phyloP scores from a whole-genome alignment of 2,797 vertebrate genomes.

The Macroramphosus scolopax region DNA sequence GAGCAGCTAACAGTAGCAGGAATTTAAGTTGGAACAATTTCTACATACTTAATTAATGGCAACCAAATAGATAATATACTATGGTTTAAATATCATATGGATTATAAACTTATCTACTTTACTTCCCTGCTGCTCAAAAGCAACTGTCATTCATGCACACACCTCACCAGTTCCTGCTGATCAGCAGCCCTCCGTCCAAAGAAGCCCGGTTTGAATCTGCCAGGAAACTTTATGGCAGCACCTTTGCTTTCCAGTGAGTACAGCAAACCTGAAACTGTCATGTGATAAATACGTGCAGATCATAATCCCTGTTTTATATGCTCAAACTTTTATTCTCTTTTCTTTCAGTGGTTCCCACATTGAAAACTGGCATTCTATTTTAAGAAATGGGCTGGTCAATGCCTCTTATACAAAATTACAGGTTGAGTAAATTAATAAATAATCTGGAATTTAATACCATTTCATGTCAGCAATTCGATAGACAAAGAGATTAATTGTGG shows the following conservation, averaged over 20 bases:
- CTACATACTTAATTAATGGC: too few species aligned
- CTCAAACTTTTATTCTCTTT: neutral
- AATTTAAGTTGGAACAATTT: too few species aligned
- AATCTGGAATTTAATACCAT: neutral
- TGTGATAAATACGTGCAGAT: neutral
- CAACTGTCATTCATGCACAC: constrained; percentile 99
- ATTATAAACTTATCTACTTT: neutral
- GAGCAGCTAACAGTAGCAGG: neutral
- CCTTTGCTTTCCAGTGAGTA: constrained; percentile 97
- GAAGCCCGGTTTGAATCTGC: constrained; percentile 92
- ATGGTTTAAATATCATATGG: too few species aligned
- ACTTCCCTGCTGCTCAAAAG: constrained; percentile 69
- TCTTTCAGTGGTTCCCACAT: constrained; percentile 81
- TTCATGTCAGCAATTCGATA: neutral
- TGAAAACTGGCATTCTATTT: constrained; percentile 98
- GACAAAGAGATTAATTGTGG: neutral
- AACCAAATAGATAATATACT: too few species aligned
- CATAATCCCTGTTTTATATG: neutral
- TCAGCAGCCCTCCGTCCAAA: constrained; percentile 95
- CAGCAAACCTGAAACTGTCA: too few species aligned
- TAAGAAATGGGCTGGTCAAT: constrained; percentile 93
- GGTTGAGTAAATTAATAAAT: too few species aligned
- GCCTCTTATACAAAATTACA: constrained; percentile 96
- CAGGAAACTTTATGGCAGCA: constrained; percentile 93
- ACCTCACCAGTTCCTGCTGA: constrained; percentile 95